Percentiles rank a stretch among this genome's conserved stretches.
Evolutionary conservation across 2,113 vertebrate species (phyloP).

Genomic region (Bungarus multicinctus): DNA sequence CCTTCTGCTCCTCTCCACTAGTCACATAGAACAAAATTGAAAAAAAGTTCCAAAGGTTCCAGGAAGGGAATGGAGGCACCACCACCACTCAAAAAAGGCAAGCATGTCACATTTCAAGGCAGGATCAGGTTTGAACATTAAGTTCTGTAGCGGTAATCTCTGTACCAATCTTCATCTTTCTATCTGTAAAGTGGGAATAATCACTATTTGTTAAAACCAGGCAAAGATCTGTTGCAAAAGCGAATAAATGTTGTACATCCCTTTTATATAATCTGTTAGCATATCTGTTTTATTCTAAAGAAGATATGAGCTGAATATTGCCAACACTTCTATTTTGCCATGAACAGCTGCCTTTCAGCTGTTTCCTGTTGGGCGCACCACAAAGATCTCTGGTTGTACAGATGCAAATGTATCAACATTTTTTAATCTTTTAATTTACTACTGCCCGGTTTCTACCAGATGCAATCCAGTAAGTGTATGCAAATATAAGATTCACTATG

Average conservation of each 20-base stretch:
- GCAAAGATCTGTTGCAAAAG: background rate
- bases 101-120: background rate
- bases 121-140: background rate
- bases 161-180: background rate
- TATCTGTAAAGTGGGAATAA: background rate
- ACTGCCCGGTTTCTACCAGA: conserved; percentile 29
- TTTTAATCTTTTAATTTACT: conserved; percentile 10
- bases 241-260: background rate
- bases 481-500: conserved; percentile 23
- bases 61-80: background rate
- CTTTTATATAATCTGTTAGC: background rate
- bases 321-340: conserved; percentile 15
- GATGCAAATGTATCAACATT: conserved; percentile 9
- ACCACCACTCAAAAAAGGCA: background rate
- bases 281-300: conserved; percentile 12
- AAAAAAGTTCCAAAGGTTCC: background rate
- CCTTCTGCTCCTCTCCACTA: background rate
- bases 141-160: background rate
- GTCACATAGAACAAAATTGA: background rate
- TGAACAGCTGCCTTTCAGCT: conserved; percentile 19
- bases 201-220: background rate
- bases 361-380: conserved; percentile 39
- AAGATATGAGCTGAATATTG: background rate
- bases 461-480: conserved; percentile 4
- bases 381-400: conserved; percentile 19